Conservation (phyloP, 2,888 invertebrate genomes). For the Criorhina ranunculi region DNA sequence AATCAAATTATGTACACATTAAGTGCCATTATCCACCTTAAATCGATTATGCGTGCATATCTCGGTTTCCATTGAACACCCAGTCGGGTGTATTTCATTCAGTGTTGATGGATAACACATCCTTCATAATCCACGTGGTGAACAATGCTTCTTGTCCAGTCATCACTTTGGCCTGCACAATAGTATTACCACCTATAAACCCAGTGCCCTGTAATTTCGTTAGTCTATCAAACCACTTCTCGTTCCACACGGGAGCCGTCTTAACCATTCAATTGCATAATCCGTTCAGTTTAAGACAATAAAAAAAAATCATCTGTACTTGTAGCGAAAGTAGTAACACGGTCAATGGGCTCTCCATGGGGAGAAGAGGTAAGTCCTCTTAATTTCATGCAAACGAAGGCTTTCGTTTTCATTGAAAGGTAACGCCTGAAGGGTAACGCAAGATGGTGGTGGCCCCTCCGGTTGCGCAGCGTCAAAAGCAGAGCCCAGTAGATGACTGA, state of each 20-base stretch:
- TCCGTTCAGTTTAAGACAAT: not conserved
- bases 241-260: conserved; percentile 32
- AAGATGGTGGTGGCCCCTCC: conserved; percentile 1
- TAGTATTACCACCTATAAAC: conserved; percentile 9
- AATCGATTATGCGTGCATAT: not conserved
- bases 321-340: conserved; percentile 64
- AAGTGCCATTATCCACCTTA: conserved; percentile 11
- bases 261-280: conserved; percentile 48
- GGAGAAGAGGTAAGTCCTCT: conserved; percentile 46
- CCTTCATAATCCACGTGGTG: conserved; percentile 5
- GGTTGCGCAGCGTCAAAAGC: conserved; percentile 3
- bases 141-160: conserved; percentile 32
- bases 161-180: conserved; percentile 16
- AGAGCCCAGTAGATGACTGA: conserved; percentile 37
- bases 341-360: conserved; percentile 59
- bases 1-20: conserved; percentile 18
- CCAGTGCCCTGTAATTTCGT: conserved; percentile 19
- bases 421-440: conserved; percentile 19
- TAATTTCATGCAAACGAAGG: conserved; percentile 45
- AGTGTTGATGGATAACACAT: conserved; percentile 7
- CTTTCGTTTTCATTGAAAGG: conserved; percentile 51
- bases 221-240: conserved; percentile 42
- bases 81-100: conserved; percentile 7
- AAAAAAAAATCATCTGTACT: conserved; percentile 21
- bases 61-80: not conserved